Evolutionary conservation across 2,113 vertebrate species (phyloP), one percentile per base, ranked within the genome.

Genomic region (Hepsetus odoe): DNA sequence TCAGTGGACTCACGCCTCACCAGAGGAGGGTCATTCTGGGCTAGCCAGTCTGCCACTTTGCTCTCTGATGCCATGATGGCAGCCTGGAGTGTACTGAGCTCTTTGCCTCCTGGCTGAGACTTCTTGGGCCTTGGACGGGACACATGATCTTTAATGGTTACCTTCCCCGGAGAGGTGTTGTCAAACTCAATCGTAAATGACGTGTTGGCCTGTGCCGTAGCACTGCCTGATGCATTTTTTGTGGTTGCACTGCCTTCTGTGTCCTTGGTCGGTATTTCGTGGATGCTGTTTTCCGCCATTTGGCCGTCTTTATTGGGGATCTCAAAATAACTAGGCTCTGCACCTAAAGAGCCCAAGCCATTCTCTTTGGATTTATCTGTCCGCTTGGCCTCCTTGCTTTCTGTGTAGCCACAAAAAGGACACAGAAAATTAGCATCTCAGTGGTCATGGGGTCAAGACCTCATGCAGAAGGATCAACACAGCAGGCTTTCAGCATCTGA

Each of bases 181-280:
- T 99, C 98, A 87, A 99, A 99, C 91, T 99, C 97, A 86, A 99
- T 99, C 74, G 97, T 98, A 92, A 99, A 99, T 72, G 97, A 99
- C 87, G 98, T 96, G 64, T 99, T 96, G 38, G 97, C 96, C 88
- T 96, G 94, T 83, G 94, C 93, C 90, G 93, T 26, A 74, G 90
- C 81, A 4, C 84, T 90, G 74, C 91, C 81, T 86, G 90, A 61
- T 53, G 93, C 78, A 4, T 88, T 12, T 4, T 82, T 84, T 24
- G 93, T 85, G 78, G 92, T n/a, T 75, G 91, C 86, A 12, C 87
- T 78, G 62, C 89, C 92, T 84, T 95, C 93, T 1, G 93, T 96
- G 88, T 99, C 97, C 90, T 97, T 97, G 85, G 96, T 97, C 83
- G 97, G 95, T 82, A 98, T 93, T 91, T 98, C 97, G 86, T 97